Conservation (phyloP, 2,113 vertebrate genomes). For the Haemorhous mexicanus region DNA sequence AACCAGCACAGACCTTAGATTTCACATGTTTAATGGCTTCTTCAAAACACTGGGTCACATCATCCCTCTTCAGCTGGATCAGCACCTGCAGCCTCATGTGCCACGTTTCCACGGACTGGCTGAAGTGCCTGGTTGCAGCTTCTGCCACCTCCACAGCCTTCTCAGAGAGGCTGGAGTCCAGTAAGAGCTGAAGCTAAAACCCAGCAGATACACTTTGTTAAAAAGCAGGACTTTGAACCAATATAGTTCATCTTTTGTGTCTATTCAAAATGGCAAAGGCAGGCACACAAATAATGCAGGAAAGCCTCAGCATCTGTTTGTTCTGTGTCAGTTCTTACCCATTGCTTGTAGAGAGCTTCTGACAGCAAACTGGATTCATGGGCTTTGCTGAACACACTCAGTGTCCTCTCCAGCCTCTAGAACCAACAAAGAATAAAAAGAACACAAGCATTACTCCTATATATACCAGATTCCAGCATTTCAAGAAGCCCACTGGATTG, state of each 20-base stretch:
- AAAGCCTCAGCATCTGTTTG: neutral
- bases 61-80: slow-evolving; percentile 68
- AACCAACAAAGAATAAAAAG: slow-evolving; percentile 19
- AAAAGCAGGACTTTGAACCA: neutral
- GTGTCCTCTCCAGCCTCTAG: slow-evolving; percentile 84
- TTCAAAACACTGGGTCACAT: slow-evolving; percentile 75
- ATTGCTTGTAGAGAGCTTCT: slow-evolving; percentile 84
- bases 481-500: neutral
- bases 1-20: slow-evolving; percentile 78
- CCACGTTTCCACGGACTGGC: slow-evolving; percentile 79
- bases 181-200: slow-evolving; percentile 71
- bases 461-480: neutral
- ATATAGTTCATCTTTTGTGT: neutral
- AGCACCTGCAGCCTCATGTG: slow-evolving; percentile 79
- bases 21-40: slow-evolving; percentile 79
- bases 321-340: slow-evolving; percentile 77
- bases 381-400: slow-evolving; percentile 77
- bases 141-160: slow-evolving; percentile 75
- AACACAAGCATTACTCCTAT: neutral
- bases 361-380: slow-evolving; percentile 78
- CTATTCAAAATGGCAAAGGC: neutral
- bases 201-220: neutral
- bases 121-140: slow-evolving; percentile 72
- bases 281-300: neutral
- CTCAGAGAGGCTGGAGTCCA: slow-evolving; percentile 62